A percentile compares a stretch with the other conserved stretches of the same genome.
Evolutionary conservation across 2,888 invertebrate genomes (phyloP).

Genomic region (Tipula helvola): DNA sequence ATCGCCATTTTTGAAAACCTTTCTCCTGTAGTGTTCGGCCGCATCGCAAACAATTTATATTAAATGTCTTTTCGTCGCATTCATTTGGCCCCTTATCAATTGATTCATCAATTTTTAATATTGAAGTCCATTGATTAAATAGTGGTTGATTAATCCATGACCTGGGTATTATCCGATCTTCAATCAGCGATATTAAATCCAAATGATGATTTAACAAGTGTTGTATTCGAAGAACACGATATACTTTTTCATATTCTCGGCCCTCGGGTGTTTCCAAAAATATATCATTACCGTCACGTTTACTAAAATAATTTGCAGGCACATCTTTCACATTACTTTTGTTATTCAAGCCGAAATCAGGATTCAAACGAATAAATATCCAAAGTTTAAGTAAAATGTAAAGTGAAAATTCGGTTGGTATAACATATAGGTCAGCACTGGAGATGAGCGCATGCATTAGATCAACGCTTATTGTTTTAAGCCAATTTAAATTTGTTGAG

Average conservation of each 20-base stretch:
- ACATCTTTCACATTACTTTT: slow-evolving; percentile 16
- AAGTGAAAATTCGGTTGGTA: slow-evolving; percentile 67
- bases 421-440: slow-evolving; percentile 54
- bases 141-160: slow-evolving; percentile 53
- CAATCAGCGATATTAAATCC: slow-evolving; percentile 52
- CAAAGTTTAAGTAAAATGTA: slow-evolving; percentile 59
- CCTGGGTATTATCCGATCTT: slow-evolving; percentile 55
- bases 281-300: slow-evolving; percentile 28
- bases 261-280: slow-evolving; percentile 50
- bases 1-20: slow-evolving; percentile 61
- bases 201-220: slow-evolving; percentile 57
- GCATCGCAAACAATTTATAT: slow-evolving; percentile 45
- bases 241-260: slow-evolving; percentile 44
- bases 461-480: slow-evolving; percentile 49
- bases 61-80: slow-evolving; percentile 35
- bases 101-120: slow-evolving; percentile 55
- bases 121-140: slow-evolving; percentile 54
- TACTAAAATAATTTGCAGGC: slow-evolving; percentile 27
- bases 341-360: slow-evolving; percentile 34
- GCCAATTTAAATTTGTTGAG: slow-evolving; percentile 40
- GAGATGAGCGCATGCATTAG: slow-evolving; percentile 50
- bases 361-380: slow-evolving; percentile 45
- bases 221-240: slow-evolving; percentile 49
- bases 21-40: slow-evolving; percentile 49
- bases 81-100: slow-evolving; percentile 46